These are phyloP conservation scores for Pheosia gnoma DNA, from an alignment of 2,888 invertebrate genomes.

Conservation along the genomic window DNA sequence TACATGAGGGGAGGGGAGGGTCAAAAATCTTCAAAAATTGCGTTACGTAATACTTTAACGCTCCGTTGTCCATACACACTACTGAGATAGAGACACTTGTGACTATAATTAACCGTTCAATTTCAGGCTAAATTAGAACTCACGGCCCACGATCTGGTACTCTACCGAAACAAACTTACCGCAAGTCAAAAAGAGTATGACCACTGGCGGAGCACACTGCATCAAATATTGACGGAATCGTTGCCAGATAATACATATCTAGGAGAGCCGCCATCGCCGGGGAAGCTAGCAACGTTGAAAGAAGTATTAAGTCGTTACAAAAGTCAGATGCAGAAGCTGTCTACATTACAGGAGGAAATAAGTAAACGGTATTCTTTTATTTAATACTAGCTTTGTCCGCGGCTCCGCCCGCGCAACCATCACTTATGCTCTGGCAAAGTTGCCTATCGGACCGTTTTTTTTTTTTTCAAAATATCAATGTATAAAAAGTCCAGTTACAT, in stretches of 20 bases:
- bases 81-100: not conserved
- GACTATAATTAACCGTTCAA: not conserved
- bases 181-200: slow-evolving; percentile 69
- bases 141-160: slow-evolving; percentile 74
- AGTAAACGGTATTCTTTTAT: slow-evolving; percentile 59
- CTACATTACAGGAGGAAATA: slow-evolving; percentile 69
- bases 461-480: too few species aligned
- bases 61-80: not conserved
- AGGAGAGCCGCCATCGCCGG: slow-evolving; percentile 75
- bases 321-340: slow-evolving; percentile 66
- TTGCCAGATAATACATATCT: slow-evolving; percentile 63
- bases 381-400: too few species aligned
- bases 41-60: too few species aligned
- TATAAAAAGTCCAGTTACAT: too few species aligned
- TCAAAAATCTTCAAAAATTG: too few species aligned
- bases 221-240: slow-evolving; percentile 67
- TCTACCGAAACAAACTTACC: slow-evolving; percentile 63
- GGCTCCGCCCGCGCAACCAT: too few species aligned
- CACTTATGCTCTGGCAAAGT: too few species aligned
- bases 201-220: slow-evolving; percentile 66
- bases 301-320: slow-evolving; percentile 72
- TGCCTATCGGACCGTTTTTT: too few species aligned
- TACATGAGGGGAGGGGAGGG: too few species aligned
- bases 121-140: slow-evolving; percentile 74
- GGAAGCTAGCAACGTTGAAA: slow-evolving; percentile 71